A percentile compares a stretch with the other conserved stretches of the same genome.
Evolutionary conservation across 1,140 invertebrate genomes (phyloP).

Genomic region (Lucilia cuprina): DNA sequence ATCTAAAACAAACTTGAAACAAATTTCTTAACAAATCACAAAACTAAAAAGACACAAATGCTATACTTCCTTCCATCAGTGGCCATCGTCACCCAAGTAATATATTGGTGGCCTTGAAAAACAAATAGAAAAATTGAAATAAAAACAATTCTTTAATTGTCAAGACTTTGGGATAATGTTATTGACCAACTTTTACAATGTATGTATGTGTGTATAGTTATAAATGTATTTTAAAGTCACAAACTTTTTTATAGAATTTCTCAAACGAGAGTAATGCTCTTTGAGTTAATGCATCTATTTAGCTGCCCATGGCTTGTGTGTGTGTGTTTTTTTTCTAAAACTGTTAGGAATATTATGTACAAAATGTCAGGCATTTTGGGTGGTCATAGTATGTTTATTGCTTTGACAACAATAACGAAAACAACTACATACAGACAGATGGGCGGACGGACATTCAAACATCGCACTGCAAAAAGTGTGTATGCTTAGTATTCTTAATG

Average conservation of each 20-base stretch:
- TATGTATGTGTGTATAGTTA: background rate
- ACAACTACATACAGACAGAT: background rate
- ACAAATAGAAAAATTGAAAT: background rate
- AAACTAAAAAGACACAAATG: background rate
- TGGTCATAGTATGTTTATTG: constrained; percentile 2
- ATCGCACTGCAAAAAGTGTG: background rate
- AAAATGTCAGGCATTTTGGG: background rate
- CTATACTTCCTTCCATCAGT: background rate
- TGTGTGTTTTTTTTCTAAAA: background rate
- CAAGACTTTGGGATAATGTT: background rate
- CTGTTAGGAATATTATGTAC: background rate
- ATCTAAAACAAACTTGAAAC: background rate
- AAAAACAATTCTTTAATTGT: background rate
- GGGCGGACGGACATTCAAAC: no score
- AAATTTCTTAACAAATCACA: background rate
- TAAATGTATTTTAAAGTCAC: background rate
- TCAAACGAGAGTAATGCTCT: background rate
- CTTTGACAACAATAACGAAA: background rate
- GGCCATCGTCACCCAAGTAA: background rate
- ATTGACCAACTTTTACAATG: background rate
- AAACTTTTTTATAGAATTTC: background rate
- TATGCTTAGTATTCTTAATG: background rate
- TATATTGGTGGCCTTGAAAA: background rate
- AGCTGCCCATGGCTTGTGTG: background rate
- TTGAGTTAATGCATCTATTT: background rate